These are phyloP conservation scores for Tinamus guttatus DNA, from an alignment of 2,113 vertebrate genomes.

Conservation along the genomic window DNA sequence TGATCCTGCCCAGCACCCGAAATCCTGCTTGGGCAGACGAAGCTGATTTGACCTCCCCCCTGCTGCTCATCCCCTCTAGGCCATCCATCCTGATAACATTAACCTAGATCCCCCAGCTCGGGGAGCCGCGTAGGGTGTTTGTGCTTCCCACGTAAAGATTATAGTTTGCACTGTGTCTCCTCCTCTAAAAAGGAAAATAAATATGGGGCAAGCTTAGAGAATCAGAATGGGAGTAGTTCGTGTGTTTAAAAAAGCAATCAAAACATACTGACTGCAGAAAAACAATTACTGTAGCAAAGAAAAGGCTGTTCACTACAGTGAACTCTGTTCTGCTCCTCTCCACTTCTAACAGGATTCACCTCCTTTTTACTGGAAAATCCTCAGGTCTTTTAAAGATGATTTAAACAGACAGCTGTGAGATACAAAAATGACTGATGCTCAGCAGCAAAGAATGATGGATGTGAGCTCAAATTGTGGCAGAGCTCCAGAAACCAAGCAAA, in stretches of 20 bases:
- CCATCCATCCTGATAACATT: slow-evolving; percentile 64
- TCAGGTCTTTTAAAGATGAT: background rate
- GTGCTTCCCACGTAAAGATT: fast-evolving
- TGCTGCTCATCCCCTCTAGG: slow-evolving; percentile 33
- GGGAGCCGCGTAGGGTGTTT: background rate
- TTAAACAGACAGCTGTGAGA: background rate
- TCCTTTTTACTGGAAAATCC: background rate
- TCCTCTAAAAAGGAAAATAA: background rate
- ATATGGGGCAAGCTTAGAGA: background rate
- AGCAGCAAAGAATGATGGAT: background rate
- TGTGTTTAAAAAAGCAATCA: background rate
- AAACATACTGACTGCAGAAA: background rate
- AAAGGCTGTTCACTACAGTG: too few species aligned
- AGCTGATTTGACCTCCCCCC: slow-evolving; percentile 61
- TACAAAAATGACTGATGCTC: background rate
- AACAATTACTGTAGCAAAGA: background rate
- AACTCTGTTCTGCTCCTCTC: background rate
- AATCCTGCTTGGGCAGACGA: slow-evolving; percentile 38
- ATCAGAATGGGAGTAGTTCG: background rate
- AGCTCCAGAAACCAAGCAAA: background rate
- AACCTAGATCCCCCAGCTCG: slow-evolving; percentile 51
- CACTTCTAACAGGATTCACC: background rate
- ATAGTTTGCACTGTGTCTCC: background rate
- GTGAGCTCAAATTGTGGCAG: background rate
- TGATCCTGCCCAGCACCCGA: slow-evolving; percentile 60